A percentile compares a stretch with the other conserved stretches of the same genome.
Conservation (phyloP, 64 coral and sea anemone genomes). For the Actinia equina region DNA sequence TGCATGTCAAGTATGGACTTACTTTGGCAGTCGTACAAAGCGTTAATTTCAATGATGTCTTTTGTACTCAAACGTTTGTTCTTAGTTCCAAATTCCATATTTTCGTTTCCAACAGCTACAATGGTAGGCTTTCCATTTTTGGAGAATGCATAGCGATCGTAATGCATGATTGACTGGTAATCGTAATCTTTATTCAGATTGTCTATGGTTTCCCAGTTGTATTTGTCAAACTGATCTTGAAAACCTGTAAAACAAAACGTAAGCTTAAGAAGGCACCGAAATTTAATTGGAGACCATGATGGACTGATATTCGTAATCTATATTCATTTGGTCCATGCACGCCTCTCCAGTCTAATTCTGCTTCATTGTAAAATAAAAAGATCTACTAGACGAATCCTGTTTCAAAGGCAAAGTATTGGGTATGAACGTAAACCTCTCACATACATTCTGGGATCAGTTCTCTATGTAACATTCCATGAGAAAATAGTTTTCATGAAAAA, state of each 20-base stretch:
- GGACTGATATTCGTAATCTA: too few species aligned
- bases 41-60: slow-evolving; percentile 72
- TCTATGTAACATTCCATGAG: too few species aligned
- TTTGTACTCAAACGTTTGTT: slow-evolving; percentile 4
- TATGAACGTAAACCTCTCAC: too few species aligned
- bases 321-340: too few species aligned
- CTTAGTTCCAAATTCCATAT: slow-evolving; percentile 42
- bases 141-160: slow-evolving; percentile 45
- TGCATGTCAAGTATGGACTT: slow-evolving; percentile 11
- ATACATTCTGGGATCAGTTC: too few species aligned
- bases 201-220: slow-evolving; percentile 50
- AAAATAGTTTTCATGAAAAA: too few species aligned
- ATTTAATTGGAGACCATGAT: too few species aligned
- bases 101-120: slow-evolving; percentile 59
- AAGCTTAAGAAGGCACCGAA: too few species aligned
- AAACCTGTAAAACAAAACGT: background rate
- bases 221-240: slow-evolving; percentile 76
- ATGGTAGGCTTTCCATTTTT: slow-evolving; percentile 79
- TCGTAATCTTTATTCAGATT: slow-evolving; percentile 66
- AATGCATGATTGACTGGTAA: slow-evolving; percentile 88
- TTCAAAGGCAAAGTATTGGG: too few species aligned
- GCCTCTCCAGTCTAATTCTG: too few species aligned
- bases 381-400: background rate
- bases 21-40: slow-evolving; percentile 78
- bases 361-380: too few species aligned